Base-by-base conservation (phyloP, 1,140 invertebrate species). In the Bradysia coprophila region DNA sequence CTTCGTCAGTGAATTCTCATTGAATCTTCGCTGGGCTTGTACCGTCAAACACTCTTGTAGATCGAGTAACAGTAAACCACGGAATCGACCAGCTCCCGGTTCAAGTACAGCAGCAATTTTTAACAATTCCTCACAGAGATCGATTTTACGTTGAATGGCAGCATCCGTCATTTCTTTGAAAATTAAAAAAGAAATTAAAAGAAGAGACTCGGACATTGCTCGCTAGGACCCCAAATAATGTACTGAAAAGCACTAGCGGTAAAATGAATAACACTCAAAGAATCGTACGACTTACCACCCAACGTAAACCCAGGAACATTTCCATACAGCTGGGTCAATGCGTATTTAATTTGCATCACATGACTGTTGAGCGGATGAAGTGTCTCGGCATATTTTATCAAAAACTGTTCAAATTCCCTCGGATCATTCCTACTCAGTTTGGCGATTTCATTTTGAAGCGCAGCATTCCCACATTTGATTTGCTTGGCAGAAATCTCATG, bases 341-440 rank as follows among this genome's bases (percentile, higher is more conserved):
- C 68, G 46, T 76, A 68, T 54, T 80, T 80, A 2, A 74, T 67
- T 51, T 76, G 68, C n/a, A 77, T 56, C 2, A 75, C 55, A 45
- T 77, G 68, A 48, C 69, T 72, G 47, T 81, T 78, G 23, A 63
- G 71, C 9, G 71, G 66, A 56, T 77, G 75, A 21, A 81, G 51
- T 6, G 69, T 54, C 23, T 64, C 55, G 31, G 61, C 64, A 45
- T 73, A 71, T 43, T 71, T 74, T 15, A 65, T 53, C 13, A 81
- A 59, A 45, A 80, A 77, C 2, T 68, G 63, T 58, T 79, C 75
- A 16, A 75, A 66, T 2, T 60, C 57, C 20, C 56, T 49, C 0
- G 73, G 69, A 13, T 63, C 61, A 3, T 52, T 63, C 46, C 68
- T 69, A 32, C 72, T 62, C 21, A 75, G 46, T n/a, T 60, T 57